Base-by-base conservation (phyloP, 2,888 invertebrate species). In the Cremastobaeus sp. region DNA sequence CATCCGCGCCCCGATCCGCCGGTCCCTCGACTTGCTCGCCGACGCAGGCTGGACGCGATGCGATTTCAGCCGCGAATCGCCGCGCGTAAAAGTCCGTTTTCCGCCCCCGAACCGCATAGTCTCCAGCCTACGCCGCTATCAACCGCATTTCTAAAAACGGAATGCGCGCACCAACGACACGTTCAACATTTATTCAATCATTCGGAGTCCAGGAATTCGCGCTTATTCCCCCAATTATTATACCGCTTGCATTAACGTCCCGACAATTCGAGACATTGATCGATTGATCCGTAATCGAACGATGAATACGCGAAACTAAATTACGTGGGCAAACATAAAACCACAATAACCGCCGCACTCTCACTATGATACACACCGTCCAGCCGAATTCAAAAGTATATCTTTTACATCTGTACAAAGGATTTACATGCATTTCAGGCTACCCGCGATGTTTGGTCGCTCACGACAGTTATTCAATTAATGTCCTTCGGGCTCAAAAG, bases 241-340 rank as follows among this genome's bases (percentile, higher is more conserved):
- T 74, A 52, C 35, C 62, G 71, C 66, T 68, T 52, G 37, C 35
- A 43, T 65, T 60, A 47, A 43, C 65, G 41, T 45, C 28, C 39
- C 37, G 34, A 8, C 54, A 59, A 70, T 72, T 72, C 74, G 43
- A 52, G 64, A 62, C 52, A 45, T 39, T 71, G 77, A 76, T 76
- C 73, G 76, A 76, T 76, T 65, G 65, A 54, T 50, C 50, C 34
- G 62, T 54, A 64, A 72, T 66, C 52, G 69, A 74, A 70, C 65
- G 60, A 59, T 59, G 71, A 68, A 77, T 76, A 74, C 76, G 74
- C 65, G 74, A 80, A 80, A 79, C 78, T 77, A 75, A 80, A 79
- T 79, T 77, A 78, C 77, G 75, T 71, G 77, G 70, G 76, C 76
- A 77, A 80, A 78, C 75, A 77, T 74, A 76, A 78, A 78, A 80